These are phyloP conservation scores for Microplitis demolitor DNA, from an alignment of 1,140 invertebrate genomes.

Conservation along the genomic window DNA sequence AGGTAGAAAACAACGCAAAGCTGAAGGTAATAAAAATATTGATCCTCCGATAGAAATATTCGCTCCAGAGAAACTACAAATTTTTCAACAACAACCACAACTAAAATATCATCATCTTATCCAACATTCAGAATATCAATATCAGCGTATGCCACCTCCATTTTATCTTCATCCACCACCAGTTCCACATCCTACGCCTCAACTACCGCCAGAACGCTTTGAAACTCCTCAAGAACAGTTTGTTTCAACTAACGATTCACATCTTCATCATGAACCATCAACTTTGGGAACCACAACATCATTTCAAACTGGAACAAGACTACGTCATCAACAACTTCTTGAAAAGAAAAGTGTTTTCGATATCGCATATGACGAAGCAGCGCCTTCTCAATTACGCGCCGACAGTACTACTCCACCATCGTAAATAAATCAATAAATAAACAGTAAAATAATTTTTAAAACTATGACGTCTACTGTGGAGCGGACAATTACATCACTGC, in stretches of 20 bases:
- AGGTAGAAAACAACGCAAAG: slow-evolving; percentile 49
- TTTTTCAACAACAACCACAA: slow-evolving; percentile 13
- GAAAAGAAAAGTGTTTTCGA: slow-evolving; percentile 94
- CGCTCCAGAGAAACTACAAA: slow-evolving; percentile 38
- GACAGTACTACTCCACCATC: slow-evolving; percentile 63
- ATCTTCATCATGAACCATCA: slow-evolving; percentile 70
- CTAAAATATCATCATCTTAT: slow-evolving; percentile 67
- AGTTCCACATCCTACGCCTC: slow-evolving; percentile 67
- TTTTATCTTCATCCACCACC: slow-evolving; percentile 71
- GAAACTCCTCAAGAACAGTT: slow-evolving; percentile 48
- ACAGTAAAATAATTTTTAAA: background rate
- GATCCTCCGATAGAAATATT: slow-evolving; percentile 55
- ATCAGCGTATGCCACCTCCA: slow-evolving; percentile 68
- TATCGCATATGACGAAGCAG: slow-evolving; percentile 88
- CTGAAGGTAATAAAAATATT: slow-evolving; percentile 41
- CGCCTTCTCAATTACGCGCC: slow-evolving; percentile 67
- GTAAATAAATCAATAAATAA: slow-evolving; percentile 31
- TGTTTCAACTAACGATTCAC: slow-evolving; percentile 52
- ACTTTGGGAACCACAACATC: slow-evolving; percentile 78
- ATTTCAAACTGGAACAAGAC: slow-evolving; percentile 61
- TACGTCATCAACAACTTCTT: slow-evolving; percentile 70
- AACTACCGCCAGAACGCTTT: slow-evolving; percentile 54
- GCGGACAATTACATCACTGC: slow-evolving; percentile 14
- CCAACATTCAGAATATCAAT: slow-evolving; percentile 78
- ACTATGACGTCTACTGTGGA: background rate